Base-by-base conservation (phyloP, 2,888 invertebrate genomes). In the Pelosia muscerda region DNA sequence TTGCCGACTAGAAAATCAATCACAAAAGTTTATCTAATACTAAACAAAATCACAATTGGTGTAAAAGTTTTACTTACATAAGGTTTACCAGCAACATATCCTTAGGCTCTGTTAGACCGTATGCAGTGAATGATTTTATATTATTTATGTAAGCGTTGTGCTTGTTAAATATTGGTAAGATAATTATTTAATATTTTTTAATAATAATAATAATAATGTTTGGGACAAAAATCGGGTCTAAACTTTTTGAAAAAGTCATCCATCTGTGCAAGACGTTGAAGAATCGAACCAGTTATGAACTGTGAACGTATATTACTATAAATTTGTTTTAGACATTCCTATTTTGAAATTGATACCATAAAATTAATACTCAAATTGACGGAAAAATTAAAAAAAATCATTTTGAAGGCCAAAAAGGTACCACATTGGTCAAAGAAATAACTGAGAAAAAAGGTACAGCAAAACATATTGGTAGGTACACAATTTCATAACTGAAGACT, bases 1-100 rank as follows among this genome's bases (percentile, higher is more conserved):
- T 69, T 73, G 62, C 75, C 80, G 86, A 88, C 88, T 88, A 88
- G 86, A 84, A 86, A 82, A 77, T 72, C 68, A 85, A 86, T 86
- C 86, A 85, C 86, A 82, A 78, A 69, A 56, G 66, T 81, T 73
- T 60, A 69, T 73, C 72, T 79, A 76, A 77, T 74, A 78, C 69
- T 78, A 77, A 81, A 77, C 10, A 64, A 77, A 73, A 81, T 81
- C 82, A 77, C 79, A 81, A 73, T 63, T 78, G 72, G 71, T 72
- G 72, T 73, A 69, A 68, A 69, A 78, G 63, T 65, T 71, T 68
- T 71, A 73, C 69, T 55, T 68, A 63, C 63, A n/a, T 49, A 38
- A n/a, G 71, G 76, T 73, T 69, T 59, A 66, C 63, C 72, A 75
- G 74, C 38, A 70, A 75, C 72, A 71, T 73, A 74, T 74, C 76